Conservation (phyloP, 1,140 invertebrate genomes). For the Drusus annulatus region DNA sequence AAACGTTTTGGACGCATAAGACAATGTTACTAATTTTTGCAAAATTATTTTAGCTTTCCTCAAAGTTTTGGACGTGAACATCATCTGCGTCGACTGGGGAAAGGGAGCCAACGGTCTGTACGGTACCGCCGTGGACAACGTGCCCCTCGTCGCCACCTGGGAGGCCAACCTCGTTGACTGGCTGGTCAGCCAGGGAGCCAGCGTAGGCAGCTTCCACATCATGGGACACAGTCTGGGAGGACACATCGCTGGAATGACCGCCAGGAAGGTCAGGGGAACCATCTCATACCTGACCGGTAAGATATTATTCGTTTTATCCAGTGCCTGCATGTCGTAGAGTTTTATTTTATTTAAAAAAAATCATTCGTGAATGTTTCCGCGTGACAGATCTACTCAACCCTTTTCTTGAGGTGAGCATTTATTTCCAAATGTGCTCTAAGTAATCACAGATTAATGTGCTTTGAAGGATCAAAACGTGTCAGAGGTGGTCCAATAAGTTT, state of each 20-base stretch:
- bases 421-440: no score
- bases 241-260: slow-evolving; percentile 61
- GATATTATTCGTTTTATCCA: no score
- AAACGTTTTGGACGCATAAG: no score
- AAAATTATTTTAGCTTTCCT: slow-evolving; percentile 64
- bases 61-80: slow-evolving; percentile 67
- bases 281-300: slow-evolving; percentile 55
- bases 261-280: slow-evolving; percentile 56
- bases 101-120: slow-evolving; percentile 67
- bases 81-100: slow-evolving; percentile 74
- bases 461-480: no score
- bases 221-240: slow-evolving; percentile 61
- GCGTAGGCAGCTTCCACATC: slow-evolving; percentile 62
- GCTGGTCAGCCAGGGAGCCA: slow-evolving; percentile 62
- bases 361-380: no score
- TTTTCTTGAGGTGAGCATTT: no score
- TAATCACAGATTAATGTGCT: no score
- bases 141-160: slow-evolving; percentile 69
- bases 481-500: no score
- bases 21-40: background rate
- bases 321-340: no score
- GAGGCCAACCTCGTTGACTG: slow-evolving; percentile 71
- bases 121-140: slow-evolving; percentile 67
- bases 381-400: no score
- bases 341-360: no score